Base-by-base conservation (phyloP, 2,113 vertebrate genomes). In the Aegotheles bennettii region DNA sequence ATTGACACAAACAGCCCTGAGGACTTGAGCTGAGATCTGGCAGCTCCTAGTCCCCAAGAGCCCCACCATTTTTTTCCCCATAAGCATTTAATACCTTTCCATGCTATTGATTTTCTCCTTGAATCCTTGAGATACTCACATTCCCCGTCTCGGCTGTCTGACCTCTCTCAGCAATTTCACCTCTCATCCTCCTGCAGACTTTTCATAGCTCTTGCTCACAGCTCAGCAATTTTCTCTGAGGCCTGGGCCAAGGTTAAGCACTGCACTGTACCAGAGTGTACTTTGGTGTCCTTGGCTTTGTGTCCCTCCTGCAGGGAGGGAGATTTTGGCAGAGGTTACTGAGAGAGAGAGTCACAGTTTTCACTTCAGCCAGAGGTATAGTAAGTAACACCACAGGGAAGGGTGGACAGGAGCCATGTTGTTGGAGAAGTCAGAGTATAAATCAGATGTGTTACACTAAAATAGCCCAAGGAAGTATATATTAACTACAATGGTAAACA, bases 281-380 rank as follows among this genome's bases (percentile, higher is more conserved):
- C 35, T 47, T 96, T 48, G 42, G 31, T 65, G 87, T 94, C 89
- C 84, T 93, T 94, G 87, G 36, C 56, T 40, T 53, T 33, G 31
- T 4, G 4, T 59, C 69, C 28, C 35, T 84, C 60, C 86, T 47
- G 68, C 68, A 36, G 77, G 33, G 36, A 61, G 28, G 9, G 61
- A 8, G 56, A 5, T 20, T 77, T 50, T 65, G 89, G 91, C 89
- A 93, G 87, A 48, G 18, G 40, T 57, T 70, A 31, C n/a, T 2
- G 20, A 31, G 71, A 19, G 38, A 87, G 5, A 54, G 65, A 63
- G 70, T 36, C 71, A 29, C 43, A 31, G 67, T 16, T 93, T 75
- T 53, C 21, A 14, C 31, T 85, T 69, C 59, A 45, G n/a, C 38
- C 56, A 76, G 89, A 70, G 24, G 48, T 50, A 17, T 12, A 78